Percentiles rank a stretch among this genome's conserved stretches.
phyloP scores from a whole-genome alignment of 2,797 vertebrate genomes.

The Darevskia mixta region DNA sequence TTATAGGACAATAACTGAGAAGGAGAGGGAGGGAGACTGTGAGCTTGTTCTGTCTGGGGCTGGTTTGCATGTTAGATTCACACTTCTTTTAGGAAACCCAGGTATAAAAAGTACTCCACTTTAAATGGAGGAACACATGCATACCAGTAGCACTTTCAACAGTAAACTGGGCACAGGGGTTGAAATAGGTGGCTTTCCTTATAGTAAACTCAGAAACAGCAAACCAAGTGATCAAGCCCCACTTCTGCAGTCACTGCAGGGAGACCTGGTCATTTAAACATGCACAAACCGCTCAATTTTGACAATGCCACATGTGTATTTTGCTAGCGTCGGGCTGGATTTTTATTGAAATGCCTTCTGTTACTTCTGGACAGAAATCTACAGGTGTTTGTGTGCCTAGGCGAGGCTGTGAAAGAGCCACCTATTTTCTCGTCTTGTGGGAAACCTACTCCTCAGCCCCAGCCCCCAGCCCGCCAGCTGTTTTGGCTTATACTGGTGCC shows the following conservation, averaged over 20 bases:
- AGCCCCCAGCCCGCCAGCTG: not conserved
- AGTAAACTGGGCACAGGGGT: not conserved
- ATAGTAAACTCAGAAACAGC: not conserved
- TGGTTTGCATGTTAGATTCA: not conserved
- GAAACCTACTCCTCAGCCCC: not conserved
- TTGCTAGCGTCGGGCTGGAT: not conserved
- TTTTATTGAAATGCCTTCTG: not conserved
- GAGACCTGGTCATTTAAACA: not conserved
- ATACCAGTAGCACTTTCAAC: not conserved
- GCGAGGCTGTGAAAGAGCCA: not conserved
- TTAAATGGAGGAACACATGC: not conserved
- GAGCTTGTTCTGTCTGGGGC: not conserved
- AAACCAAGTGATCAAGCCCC: not conserved
- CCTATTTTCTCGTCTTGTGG: not conserved
- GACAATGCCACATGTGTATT: not conserved
- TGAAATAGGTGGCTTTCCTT: not conserved
- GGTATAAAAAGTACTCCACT: not conserved
- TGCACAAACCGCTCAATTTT: not conserved
- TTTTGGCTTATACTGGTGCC: slow-evolving; percentile 23
- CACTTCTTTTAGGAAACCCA: not conserved
- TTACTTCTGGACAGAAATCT: not conserved
- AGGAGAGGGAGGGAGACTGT: not conserved
- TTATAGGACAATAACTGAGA: not conserved
- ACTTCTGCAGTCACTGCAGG: not conserved
- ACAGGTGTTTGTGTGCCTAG: not conserved